phyloP scores from a whole-genome alignment of 2,113 vertebrate species.

The Notarius quadriscutis region DNA sequence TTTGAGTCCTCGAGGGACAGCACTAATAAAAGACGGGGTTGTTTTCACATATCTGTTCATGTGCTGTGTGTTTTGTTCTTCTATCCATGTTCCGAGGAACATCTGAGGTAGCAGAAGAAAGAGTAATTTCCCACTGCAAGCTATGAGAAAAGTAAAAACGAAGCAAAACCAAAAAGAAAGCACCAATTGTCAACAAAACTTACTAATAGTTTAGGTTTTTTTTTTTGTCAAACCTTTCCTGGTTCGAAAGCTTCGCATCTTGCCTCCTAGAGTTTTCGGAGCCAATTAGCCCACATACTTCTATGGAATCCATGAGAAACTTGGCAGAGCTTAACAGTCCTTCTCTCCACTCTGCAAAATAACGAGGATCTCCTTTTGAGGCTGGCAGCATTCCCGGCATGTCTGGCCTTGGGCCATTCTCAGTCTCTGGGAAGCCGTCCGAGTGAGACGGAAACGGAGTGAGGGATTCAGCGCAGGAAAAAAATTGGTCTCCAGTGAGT shows the following conservation, averaged over 20 bases:
- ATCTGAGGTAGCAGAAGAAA: not conserved
- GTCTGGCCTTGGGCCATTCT: conserved; percentile 21
- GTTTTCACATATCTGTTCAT: conserved; percentile 20
- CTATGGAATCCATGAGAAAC: conserved; percentile 38
- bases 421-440: conserved; percentile 31
- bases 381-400: conserved; percentile 40
- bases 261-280: conserved; percentile 22
- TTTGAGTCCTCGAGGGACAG: conserved; percentile 1
- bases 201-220: conserved; percentile 16
- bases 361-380: conserved; percentile 49
- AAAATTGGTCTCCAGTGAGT: conserved; percentile 55
- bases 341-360: conserved; percentile 40
- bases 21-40: not conserved
- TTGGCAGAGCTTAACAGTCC: conserved; percentile 49
- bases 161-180: conserved; percentile 15
- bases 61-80: conserved; percentile 14
- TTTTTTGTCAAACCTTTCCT: conserved; percentile 21
- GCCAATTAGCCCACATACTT: conserved; percentile 48
- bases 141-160: not conserved
- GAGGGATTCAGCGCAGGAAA: conserved; percentile 17
- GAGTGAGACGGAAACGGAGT: conserved; percentile 42
- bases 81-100: not conserved
- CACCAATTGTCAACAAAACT: not conserved
- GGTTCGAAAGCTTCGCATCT: conserved; percentile 11
- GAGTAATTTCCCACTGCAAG: not conserved